These are phyloP conservation scores for Myiopsitta monachus DNA, from an alignment of 2,113 vertebrate species.

Conservation along the genomic window DNA sequence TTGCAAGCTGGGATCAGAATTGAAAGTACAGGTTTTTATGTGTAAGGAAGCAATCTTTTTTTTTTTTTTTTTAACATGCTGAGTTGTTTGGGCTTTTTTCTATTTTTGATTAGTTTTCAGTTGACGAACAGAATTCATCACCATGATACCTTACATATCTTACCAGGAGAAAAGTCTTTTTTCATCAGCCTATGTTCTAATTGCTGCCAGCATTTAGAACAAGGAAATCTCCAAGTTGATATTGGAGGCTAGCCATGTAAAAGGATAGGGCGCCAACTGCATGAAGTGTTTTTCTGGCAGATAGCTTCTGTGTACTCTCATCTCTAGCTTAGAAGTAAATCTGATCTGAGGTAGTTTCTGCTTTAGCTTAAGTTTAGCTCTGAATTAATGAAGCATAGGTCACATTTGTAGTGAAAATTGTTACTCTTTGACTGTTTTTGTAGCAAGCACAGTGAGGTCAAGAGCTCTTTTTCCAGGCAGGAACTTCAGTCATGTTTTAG, in stretches of 20 bases:
- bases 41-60: neutral
- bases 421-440: neutral
- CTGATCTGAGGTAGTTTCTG: slow-evolving; percentile 8
- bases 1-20: neutral
- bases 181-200: neutral
- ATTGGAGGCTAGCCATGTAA: slow-evolving; percentile 23
- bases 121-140: neutral
- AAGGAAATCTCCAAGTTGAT: slow-evolving; percentile 37
- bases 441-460: neutral
- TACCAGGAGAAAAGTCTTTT: slow-evolving; percentile 10
- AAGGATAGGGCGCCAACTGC: slow-evolving; percentile 29
- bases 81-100: neutral
- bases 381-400: neutral
- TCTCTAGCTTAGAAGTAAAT: slow-evolving; percentile 26
- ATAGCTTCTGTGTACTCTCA: slow-evolving; percentile 9
- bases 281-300: slow-evolving; percentile 38
- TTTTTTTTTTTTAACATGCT: neutral
- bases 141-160: neutral
- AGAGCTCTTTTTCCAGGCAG: neutral
- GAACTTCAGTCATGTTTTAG: neutral
- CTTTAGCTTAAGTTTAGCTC: neutral
- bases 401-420: neutral
- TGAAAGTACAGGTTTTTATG: neutral
- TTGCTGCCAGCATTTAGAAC: slow-evolving; percentile 32
- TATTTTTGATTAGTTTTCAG: neutral